Base-by-base conservation (phyloP, 2,113 vertebrate genomes). In the Psittacula cyanocephala region DNA sequence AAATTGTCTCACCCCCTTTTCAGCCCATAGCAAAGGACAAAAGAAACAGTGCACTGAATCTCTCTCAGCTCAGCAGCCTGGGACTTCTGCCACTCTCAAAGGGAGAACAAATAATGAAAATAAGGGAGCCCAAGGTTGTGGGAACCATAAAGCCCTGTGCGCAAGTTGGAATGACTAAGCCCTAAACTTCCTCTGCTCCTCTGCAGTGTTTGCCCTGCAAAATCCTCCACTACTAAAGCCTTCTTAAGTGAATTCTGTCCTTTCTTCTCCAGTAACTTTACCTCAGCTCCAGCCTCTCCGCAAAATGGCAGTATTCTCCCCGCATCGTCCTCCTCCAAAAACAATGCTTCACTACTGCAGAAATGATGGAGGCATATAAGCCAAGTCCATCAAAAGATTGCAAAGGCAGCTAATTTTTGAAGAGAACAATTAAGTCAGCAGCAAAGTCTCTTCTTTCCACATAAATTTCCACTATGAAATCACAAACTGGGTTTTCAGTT, bases 91-190 rank as follows among this genome's bases (percentile, higher is more conserved):
- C 35, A 63, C 55, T 62, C 39, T 35, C 9, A 8, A 76, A 4
- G 5, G 11, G 9, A 82, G 25, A 55, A 92, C 53, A 20, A 24
- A 33, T 11, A 64, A 67, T 43, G 22, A 35, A 75, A 67, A 10
- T 9, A 39, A 60, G 7, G 20, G 6, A 49, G 22, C 1, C 4
- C 22, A 9, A 0, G 0, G 18, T 2, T 80, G 25, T 6, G 3
- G 2, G 9, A 64, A 53, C 41, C 33, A 68, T 1, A 5, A 60
- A 65, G 46, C 2, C 16, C 28, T 47, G 7, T 0, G 1, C 31
- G 29, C 41, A 78, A 62, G 46, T 10, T 33, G 20, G 11, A 1
- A 0, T 27, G 12, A n/a, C 20, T 70, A 17, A 84, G 24, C 35
- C 46, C 62, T 79, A 67, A 33, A 29, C 7, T 29, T 31, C 15